Conservation (phyloP, 2,113 vertebrate species). For the Trematomus loennbergii region DNA sequence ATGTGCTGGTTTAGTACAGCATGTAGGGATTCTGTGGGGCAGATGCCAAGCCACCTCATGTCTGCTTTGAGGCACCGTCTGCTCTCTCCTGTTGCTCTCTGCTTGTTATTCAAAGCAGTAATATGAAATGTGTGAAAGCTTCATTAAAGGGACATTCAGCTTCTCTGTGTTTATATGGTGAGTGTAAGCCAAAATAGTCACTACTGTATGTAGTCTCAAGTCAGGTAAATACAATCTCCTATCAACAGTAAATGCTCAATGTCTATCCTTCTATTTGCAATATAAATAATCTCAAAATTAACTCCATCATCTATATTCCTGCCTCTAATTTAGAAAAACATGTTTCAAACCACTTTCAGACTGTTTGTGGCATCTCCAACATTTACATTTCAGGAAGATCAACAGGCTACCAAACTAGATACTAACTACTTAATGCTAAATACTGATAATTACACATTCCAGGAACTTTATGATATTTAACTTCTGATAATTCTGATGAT, state of each 20-base stretch:
- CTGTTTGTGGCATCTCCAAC: background rate
- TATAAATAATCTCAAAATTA: background rate
- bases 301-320: background rate
- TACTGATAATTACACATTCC: too few relatives aligned
- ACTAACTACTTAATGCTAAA: too few relatives aligned
- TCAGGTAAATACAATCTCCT: background rate
- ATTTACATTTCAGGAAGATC: too few relatives aligned
- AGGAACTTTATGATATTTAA: too few relatives aligned
- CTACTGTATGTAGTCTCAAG: background rate
- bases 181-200: background rate
- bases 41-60: slow-evolving; percentile 31
- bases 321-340: too few relatives aligned
- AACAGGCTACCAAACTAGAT: too few relatives aligned
- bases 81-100: background rate
- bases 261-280: too few relatives aligned
- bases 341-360: background rate
- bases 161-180: background rate
- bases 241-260: too few relatives aligned
- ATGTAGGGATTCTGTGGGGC: background rate
- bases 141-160: background rate
- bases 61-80: slow-evolving; percentile 7
- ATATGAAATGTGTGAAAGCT: background rate
- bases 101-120: background rate
- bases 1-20: background rate
- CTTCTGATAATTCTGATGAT: too few relatives aligned